phyloP scores from a whole-genome alignment of 2,113 vertebrate species.

The Thamnophis sirtalis region DNA sequence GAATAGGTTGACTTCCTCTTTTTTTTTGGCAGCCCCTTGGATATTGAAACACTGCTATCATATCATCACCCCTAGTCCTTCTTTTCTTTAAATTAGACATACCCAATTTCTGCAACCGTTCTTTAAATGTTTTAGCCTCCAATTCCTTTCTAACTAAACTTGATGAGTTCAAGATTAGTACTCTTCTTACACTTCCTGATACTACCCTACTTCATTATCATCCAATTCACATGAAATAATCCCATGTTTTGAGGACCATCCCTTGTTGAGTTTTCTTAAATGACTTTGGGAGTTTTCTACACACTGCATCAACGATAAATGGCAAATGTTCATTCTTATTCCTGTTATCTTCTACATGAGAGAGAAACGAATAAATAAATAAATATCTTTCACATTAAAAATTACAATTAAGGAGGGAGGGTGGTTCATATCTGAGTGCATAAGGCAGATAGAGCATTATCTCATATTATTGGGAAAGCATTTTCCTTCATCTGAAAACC shows the following conservation, averaged over 20 bases:
- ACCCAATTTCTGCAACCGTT: background rate
- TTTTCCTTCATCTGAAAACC: background rate
- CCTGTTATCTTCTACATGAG: too few species aligned
- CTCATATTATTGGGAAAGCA: background rate
- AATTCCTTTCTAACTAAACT: background rate
- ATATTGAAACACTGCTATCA: background rate
- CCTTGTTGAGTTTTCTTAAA: background rate
- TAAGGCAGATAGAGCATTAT: background rate
- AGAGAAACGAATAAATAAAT: too few species aligned
- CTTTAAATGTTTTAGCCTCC: background rate
- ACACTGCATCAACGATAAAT: background rate
- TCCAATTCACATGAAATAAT: background rate
- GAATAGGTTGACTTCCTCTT: background rate
- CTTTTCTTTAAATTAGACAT: background rate
- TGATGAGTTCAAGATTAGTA: background rate
- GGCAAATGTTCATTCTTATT: too few species aligned
- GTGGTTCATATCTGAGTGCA: slow-evolving; percentile 34
- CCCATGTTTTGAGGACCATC: background rate
- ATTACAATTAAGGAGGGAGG: background rate
- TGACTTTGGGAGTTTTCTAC: background rate
- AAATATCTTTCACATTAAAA: slow-evolving; percentile 8
- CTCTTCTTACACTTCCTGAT: background rate
- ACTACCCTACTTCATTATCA: background rate
- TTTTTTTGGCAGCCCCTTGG: background rate
- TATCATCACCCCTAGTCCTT: background rate